phyloP scores from a whole-genome alignment of 2,797 vertebrate genomes.

The Syngnathus acus region DNA sequence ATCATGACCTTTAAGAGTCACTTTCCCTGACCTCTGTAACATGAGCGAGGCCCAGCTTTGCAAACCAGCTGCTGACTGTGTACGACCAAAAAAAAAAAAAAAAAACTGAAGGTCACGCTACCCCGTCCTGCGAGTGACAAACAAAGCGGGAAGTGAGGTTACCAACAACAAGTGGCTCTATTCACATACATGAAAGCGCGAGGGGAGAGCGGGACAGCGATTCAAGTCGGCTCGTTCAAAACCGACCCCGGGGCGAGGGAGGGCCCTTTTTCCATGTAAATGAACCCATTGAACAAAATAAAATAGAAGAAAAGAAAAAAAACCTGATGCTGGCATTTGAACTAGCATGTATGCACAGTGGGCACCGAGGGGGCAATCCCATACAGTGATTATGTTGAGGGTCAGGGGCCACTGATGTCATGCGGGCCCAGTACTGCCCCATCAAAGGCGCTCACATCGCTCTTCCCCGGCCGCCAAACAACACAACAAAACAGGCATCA shows the following conservation, averaged over 20 bases:
- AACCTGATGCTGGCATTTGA: constrained; percentile 54
- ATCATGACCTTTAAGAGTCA: constrained; percentile 33
- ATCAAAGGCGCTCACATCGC: constrained; percentile 45
- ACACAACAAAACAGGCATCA: constrained; percentile 27
- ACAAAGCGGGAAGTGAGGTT: constrained; percentile 69
- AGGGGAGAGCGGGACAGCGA: constrained; percentile 52
- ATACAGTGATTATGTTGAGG: constrained; percentile 54
- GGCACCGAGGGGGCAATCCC: constrained; percentile 53
- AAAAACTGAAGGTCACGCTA: constrained; percentile 54
- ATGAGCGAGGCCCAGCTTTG: constrained; percentile 11
- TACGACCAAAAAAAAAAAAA: constrained; percentile 25
- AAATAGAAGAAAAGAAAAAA: constrained; percentile 23
- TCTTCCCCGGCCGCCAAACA: constrained; percentile 27
- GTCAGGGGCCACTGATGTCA: constrained; percentile 50
- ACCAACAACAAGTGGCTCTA: constrained; percentile 65
- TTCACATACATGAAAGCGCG: constrained; percentile 70
- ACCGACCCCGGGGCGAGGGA: constrained; percentile 44
- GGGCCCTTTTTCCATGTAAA: constrained; percentile 67
- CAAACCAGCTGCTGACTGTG: constrained; percentile 24
- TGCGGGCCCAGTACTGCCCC: constrained; percentile 46
- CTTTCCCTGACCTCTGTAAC: constrained; percentile 43
- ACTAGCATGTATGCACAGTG: constrained; percentile 59
- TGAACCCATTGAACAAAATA: constrained; percentile 55
- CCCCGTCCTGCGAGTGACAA: constrained; percentile 58
- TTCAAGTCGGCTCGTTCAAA: constrained; percentile 66